Conservation (phyloP, 2,797 vertebrate species). For the Streptopelia turtur region DNA sequence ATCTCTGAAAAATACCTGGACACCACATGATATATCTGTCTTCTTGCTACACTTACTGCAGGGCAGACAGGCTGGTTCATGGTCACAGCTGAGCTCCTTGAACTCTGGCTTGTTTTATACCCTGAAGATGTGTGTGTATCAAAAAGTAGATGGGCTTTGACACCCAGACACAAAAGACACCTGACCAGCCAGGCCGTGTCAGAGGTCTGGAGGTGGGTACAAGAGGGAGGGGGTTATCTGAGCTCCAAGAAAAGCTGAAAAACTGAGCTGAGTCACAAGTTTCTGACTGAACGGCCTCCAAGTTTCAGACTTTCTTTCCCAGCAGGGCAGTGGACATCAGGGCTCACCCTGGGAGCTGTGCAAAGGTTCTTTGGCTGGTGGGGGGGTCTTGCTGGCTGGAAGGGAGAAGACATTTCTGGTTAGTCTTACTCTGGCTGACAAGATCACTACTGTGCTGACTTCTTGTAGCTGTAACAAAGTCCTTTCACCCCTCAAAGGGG, state of each 20-base stretch:
- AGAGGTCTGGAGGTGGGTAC: neutral
- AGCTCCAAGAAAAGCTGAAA: neutral
- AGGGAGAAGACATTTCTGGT: neutral
- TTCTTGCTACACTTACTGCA: neutral
- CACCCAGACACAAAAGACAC: neutral
- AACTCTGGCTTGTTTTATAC: neutral
- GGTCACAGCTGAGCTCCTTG: neutral
- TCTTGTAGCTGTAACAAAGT: neutral
- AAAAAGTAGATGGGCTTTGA: neutral
- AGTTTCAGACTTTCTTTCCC: neutral
- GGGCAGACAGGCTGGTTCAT: neutral
- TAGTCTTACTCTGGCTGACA: neutral
- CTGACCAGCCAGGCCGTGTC: neutral
- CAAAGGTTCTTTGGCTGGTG: neutral
- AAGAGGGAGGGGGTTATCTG: neutral
- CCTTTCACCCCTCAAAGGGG: neutral
- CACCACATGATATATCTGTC: fast-evolving
- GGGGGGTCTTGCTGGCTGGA: neutral
- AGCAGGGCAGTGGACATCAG: neutral
- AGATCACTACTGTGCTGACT: neutral
- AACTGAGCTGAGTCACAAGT: neutral
- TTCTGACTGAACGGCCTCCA: neutral
- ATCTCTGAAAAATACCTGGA: neutral
- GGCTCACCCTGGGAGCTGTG: neutral
- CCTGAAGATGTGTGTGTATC: neutral